Percentiles rank a stretch among this genome's conserved stretches.
These are phyloP conservation scores for Thalassoma bifasciatum DNA, from an alignment of 2,113 vertebrate genomes.

Conservation along the genomic window DNA sequence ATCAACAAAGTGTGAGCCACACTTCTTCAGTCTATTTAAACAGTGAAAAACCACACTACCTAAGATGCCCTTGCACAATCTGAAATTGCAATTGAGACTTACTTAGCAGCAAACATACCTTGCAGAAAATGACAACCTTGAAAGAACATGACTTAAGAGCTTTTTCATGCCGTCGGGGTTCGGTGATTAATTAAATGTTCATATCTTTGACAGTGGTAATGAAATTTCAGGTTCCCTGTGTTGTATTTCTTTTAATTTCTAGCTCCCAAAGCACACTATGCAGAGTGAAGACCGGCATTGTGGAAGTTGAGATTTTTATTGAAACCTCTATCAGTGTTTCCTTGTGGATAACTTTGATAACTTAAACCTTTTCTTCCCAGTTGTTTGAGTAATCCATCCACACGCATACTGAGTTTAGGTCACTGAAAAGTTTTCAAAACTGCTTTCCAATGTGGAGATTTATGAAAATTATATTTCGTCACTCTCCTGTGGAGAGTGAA, in stretches of 20 bases:
- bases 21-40: not conserved
- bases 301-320: conserved; percentile 42
- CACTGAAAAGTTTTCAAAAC: no score
- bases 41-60: conserved; percentile 1
- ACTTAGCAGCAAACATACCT: conserved; percentile 58
- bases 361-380: conserved; percentile 12
- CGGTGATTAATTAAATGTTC: conserved; percentile 52
- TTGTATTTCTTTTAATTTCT: conserved; percentile 34
- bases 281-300: conserved; percentile 12
- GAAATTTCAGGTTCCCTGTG: conserved; percentile 47
- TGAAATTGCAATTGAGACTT: conserved; percentile 22
- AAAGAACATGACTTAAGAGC: conserved; percentile 45
- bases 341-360: conserved; percentile 29
- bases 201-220: conserved; percentile 28
- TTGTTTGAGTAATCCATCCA: conserved; percentile 24
- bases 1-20: not conserved
- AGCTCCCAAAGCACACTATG: conserved; percentile 4
- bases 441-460: no score
- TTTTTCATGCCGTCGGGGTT: conserved; percentile 28
- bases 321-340: conserved; percentile 33
- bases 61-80: conserved; percentile 31
- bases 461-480: no score
- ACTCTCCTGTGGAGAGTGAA: no score
- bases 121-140: conserved; percentile 26
- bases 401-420: no score